phyloP scores from a whole-genome alignment of 1,140 invertebrate genomes.

The Chlorops oryzae region DNA sequence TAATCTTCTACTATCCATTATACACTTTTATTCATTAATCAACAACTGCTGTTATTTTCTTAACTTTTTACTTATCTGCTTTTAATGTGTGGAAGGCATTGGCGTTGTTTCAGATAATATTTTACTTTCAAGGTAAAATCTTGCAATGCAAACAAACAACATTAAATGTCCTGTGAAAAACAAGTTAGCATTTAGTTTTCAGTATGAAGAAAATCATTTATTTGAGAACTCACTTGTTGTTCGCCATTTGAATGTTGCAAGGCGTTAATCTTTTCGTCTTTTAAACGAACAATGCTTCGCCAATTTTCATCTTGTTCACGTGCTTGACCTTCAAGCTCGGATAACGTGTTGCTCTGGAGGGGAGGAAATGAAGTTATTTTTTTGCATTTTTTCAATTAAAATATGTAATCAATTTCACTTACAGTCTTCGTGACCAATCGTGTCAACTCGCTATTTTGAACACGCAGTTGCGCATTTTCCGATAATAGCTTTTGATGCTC shows the following conservation, averaged over 20 bases:
- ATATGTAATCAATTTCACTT: constrained; percentile 25
- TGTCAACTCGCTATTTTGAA: constrained; percentile 64
- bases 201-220: constrained; percentile 1
- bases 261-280: constrained; percentile 37
- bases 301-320: constrained; percentile 44
- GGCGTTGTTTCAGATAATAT: background rate
- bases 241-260: constrained; percentile 44
- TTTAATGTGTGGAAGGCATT: constrained; percentile 9
- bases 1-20: background rate
- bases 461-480: constrained; percentile 59
- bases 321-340: constrained; percentile 37
- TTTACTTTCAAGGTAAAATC: background rate
- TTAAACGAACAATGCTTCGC: constrained; percentile 39
- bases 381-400: background rate
- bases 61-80: constrained; percentile 3
- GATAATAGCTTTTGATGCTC: constrained; percentile 37
- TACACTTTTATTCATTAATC: background rate
- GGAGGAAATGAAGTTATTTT: constrained; percentile 4
- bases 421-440: constrained; percentile 70
- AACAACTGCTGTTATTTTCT: background rate
- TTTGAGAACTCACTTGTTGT: constrained; percentile 11
- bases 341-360: constrained; percentile 37
- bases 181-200: too few species aligned
- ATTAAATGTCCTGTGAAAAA: constrained; percentile 42
- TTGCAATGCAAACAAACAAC: constrained; percentile 22